A percentile compares a stretch with the other conserved stretches of the same genome.
Conservation (phyloP, 1,140 invertebrate species). For the Drosophila auraria region DNA sequence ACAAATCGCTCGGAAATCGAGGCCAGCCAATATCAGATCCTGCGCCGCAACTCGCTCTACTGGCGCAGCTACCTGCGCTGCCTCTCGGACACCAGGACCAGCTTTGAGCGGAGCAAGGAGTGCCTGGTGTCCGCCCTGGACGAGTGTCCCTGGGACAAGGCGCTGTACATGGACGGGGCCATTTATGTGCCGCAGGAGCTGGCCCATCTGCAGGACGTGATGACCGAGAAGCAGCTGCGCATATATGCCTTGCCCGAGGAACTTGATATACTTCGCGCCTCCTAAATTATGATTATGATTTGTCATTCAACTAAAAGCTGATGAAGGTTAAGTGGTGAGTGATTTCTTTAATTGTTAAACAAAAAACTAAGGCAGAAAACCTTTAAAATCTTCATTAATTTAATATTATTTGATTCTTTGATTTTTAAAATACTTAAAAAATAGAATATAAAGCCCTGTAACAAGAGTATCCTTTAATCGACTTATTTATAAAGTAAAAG, state of each 20-base stretch:
- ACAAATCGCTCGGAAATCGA: slow-evolving; percentile 37
- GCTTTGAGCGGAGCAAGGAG: slow-evolving; percentile 79
- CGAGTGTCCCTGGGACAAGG: slow-evolving; percentile 90
- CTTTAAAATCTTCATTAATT: too few relatives aligned
- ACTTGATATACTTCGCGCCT: slow-evolving; percentile 87
- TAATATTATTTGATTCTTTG: background rate
- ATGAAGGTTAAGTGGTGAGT: background rate
- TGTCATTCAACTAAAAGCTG: background rate
- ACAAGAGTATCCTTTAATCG: background rate
- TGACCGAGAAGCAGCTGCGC: slow-evolving; percentile 90
- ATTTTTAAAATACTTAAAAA: background rate
- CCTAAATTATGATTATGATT: background rate
- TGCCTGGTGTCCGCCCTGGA: slow-evolving; percentile 87
- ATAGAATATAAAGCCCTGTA: background rate
- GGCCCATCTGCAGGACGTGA: slow-evolving; percentile 89
- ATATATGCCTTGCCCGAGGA: slow-evolving; percentile 90
- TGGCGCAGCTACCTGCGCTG: slow-evolving; percentile 79
- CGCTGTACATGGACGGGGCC: slow-evolving; percentile 86
- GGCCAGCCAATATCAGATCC: slow-evolving; percentile 34
- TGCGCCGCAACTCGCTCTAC: slow-evolving; percentile 74
- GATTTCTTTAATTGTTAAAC: background rate
- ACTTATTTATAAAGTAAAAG: background rate
- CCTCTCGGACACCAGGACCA: slow-evolving; percentile 59
- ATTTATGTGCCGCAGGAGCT: slow-evolving; percentile 86
- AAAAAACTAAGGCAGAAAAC: too few relatives aligned